Conservation (phyloP, 2,797 vertebrate genomes). For the Propithecus perrieri region DNA sequence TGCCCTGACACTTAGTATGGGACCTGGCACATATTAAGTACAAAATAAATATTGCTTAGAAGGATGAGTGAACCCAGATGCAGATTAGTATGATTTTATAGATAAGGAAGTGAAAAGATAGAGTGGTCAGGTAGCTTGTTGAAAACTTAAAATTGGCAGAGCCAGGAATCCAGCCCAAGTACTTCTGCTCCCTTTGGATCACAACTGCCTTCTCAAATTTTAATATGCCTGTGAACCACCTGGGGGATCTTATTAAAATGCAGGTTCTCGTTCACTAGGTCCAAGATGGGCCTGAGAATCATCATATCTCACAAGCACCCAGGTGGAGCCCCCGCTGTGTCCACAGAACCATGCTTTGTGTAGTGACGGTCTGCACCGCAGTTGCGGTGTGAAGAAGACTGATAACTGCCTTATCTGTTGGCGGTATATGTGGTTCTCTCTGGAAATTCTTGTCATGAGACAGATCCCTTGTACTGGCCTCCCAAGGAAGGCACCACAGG, state of each 20-base stretch:
- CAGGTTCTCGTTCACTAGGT: background rate
- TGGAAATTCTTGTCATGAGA: background rate
- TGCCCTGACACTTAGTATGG: background rate
- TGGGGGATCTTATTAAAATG: background rate
- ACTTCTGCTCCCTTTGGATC: background rate
- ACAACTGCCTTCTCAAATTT: background rate
- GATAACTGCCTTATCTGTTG: background rate
- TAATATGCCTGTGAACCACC: background rate
- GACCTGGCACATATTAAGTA: background rate
- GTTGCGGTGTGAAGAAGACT: background rate
- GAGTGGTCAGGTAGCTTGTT: background rate
- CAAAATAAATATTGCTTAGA: background rate
- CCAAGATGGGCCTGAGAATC: background rate
- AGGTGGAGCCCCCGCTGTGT: rapidly evolving
- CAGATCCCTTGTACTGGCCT: background rate
- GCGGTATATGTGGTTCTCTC: background rate
- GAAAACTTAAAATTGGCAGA: background rate
- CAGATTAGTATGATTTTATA: background rate
- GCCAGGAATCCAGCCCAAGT: background rate
- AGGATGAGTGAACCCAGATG: background rate
- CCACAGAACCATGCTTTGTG: background rate
- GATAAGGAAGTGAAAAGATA: background rate
- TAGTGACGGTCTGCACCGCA: background rate
- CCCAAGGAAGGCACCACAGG: background rate
- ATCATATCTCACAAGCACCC: background rate